Base-by-base conservation (phyloP, 2,888 invertebrate genomes). In the Stenodema calcarata region DNA sequence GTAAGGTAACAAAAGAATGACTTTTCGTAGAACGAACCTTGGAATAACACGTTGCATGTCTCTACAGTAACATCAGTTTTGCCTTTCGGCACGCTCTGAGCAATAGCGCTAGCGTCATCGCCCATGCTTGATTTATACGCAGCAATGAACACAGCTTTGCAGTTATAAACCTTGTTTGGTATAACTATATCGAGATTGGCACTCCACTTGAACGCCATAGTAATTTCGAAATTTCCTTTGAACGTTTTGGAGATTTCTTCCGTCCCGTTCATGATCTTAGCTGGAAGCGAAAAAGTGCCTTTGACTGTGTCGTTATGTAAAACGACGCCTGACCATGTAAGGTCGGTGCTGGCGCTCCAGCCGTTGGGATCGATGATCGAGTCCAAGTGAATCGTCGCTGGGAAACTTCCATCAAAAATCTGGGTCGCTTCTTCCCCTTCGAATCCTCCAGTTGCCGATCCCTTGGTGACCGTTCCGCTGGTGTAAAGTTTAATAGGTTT, bases 1-100 rank as follows among this genome's bases (percentile, higher is more conserved):
- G 88, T 87, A 18, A 89, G 12, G 30, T 88, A 88, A 86, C 89
- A 89, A 69, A 87, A 88, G 70, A 89, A 87, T 35, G 88, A 86
- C 41, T 87, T 86, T 50, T 86, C 82, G 41, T 87, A 87, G 54
- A 86, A 88, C 12, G 87, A 78, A n/a, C 89, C 89, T 28, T 62
- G 73, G 4, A 89, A 70, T 30, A 88, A 69, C 18, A 89, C 54
- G 23, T 81, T 85, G 69, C 89, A 89, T 30, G 87, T 79, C 79
- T 88, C 88, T 75, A 50, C 76, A 23, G 84, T 54, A 0, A 75
- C 35, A 42, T 84, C 86, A 42, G 73, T 76, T 12, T n/a, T 41
- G 18, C 85, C 79, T 28, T 75, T 44, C 14, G 70, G 62, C 0
- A 54, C 50, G 18, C 73, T 79, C 69, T 76, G 42, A 42, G 78